A percentile compares a stretch with the other conserved stretches of the same genome.
Conservation (phyloP, 2,888 invertebrate genomes). For the Caenorhabditis sp. region DNA sequence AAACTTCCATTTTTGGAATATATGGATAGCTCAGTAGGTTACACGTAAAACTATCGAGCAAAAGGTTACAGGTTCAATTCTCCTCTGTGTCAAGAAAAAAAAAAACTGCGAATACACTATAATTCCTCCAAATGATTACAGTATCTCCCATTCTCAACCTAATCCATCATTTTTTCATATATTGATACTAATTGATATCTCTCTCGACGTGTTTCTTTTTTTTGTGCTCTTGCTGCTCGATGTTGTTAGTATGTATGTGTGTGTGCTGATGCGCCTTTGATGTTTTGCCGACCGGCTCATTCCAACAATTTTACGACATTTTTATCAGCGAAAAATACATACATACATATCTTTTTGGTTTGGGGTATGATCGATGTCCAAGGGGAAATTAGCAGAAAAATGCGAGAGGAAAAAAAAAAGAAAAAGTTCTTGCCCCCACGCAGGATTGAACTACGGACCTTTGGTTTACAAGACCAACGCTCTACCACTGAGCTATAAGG, state of each 20-base stretch:
- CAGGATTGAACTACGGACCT: conserved; percentile 53
- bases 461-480: conserved; percentile 53
- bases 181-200: conserved; percentile 7
- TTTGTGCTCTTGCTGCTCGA: not conserved
- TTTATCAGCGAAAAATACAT: conserved; percentile 29
- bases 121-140: not conserved
- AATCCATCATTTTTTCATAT: conserved; percentile 3
- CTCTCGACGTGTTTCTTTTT: not conserved
- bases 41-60: too few relatives aligned
- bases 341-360: too few relatives aligned
- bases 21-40: too few relatives aligned
- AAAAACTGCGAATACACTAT: not conserved
- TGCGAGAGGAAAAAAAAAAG: not conserved
- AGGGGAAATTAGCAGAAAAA: not conserved
- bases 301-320: conserved; percentile 31
- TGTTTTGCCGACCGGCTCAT: conserved; percentile 10
- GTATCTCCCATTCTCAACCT: not conserved
- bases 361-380: not conserved
- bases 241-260: not conserved
- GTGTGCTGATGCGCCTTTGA: conserved; percentile 1
- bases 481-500: conserved; percentile 54
- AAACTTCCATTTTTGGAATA: too few relatives aligned
- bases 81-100: not conserved
- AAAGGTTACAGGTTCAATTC: too few relatives aligned
- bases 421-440: conserved; percentile 37